Evolutionary conservation across 2,113 vertebrate species (phyloP).

Genomic region (Rana temporaria): DNA sequence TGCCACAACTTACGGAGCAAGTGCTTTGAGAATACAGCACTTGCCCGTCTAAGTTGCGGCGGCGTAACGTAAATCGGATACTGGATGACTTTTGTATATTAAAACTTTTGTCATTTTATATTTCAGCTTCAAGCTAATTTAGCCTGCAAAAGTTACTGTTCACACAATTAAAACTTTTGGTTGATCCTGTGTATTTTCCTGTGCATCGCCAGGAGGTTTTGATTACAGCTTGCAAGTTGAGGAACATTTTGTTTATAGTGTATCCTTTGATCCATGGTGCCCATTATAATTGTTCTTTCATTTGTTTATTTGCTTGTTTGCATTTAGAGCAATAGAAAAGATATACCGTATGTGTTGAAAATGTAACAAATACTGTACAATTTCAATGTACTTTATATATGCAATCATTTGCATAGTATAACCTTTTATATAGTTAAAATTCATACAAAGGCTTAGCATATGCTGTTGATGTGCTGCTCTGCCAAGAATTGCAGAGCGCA

Average conservation of each 20-base stretch:
- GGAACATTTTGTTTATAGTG: not conserved
- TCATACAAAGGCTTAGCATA: not conserved
- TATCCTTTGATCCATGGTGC: not conserved
- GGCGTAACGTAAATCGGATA: too few species aligned
- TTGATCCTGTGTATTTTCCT: not conserved
- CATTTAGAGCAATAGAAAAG: not conserved
- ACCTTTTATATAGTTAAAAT: slow-evolving; percentile 4
- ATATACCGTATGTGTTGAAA: slow-evolving; percentile 1
- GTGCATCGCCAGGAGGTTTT: not conserved
- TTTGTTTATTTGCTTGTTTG: not conserved
- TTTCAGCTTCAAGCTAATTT: too few species aligned
- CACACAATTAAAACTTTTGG: not conserved
- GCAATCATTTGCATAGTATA: slow-evolving; percentile 10
- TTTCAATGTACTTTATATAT: not conserved
- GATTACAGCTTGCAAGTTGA: not conserved
- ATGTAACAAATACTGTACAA: not conserved
- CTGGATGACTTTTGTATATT: too few species aligned
- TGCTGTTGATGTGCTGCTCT: not conserved
- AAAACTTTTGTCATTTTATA: too few species aligned
- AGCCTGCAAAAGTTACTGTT: too few species aligned
- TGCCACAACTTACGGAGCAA: too few species aligned
- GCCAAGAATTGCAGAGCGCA: slow-evolving; percentile 1
- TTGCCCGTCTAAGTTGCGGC: too few species aligned
- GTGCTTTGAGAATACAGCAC: too few species aligned
- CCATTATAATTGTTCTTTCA: slow-evolving; percentile 5